Base-by-base conservation (phyloP, 2,797 vertebrate genomes). In the Syndactyla subalaris region DNA sequence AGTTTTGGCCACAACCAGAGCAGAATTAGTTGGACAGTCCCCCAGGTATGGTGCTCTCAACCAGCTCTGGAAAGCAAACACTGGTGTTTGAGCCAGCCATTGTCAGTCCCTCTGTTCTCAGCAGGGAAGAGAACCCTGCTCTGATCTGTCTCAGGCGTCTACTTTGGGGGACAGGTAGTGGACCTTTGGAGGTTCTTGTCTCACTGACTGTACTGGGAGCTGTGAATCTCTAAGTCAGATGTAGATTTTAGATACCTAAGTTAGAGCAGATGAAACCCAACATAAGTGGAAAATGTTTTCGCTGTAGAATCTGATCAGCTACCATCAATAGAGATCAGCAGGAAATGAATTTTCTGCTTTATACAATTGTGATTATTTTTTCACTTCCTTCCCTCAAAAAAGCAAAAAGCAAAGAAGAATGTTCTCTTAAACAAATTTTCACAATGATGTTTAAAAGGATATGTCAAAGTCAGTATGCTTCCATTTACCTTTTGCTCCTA, bases 401-500 rank as follows among this genome's bases (percentile, higher is more conserved):
- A 17, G 4, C 0, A 4, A 67, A 62, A 63, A 54, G 23, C 20
- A 65, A 63, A 22, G 27, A 12, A 6, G 76, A 92, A 51, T 32
- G 3, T 79, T 83, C 46, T 87, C 26, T 83, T 58, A 81, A 89
- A 77, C 51, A 81, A 49, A 38, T 68, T 85, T 85, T 91, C 63
- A 70, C 65, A 87, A 26, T 65, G 22, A 34, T 79, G 8, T 91
- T 78, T 90, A 63, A 92, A 94, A 90, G n/a, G 21, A 51, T 89
- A 32, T 87, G 81, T 85, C 82, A 83, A 82, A 92, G 74, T 78
- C 62, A 45, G 34, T 54, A 59, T 62, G 43, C 36, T 63, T 87
- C 78, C 72, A 39, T 93, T 87, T 89, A 89, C 39, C 27, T 80
- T 95, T 91, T 85, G 9, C 38, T 85, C 81, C 36, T 71, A 52